These are phyloP conservation scores for Chloropsis hardwickii DNA, from an alignment of 2,113 vertebrate genomes.

Conservation along the genomic window DNA sequence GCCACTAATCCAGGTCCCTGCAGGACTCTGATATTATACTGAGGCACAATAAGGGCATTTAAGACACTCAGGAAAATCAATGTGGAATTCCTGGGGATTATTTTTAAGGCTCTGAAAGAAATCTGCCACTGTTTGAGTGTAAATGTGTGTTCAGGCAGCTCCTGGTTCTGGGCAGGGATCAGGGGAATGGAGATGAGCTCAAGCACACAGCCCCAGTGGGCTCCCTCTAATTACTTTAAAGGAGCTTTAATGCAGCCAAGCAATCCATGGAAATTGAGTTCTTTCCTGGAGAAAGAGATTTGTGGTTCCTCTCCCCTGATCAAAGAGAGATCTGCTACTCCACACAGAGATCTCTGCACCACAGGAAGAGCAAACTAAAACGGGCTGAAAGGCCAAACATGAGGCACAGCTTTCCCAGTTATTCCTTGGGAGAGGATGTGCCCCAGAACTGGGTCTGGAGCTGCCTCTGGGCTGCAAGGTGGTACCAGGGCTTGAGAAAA, in stretches of 20 bases:
- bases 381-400: background rate
- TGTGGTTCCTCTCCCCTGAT: background rate
- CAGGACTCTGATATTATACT: background rate
- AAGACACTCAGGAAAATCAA: background rate
- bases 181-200: conserved; percentile 29
- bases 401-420: background rate
- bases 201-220: background rate
- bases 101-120: background rate
- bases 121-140: background rate
- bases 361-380: background rate
- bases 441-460: background rate
- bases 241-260: conserved; percentile 13
- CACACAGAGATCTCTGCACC: background rate
- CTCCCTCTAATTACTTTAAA: conserved; percentile 33
- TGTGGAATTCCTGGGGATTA: background rate
- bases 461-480: background rate
- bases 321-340: background rate
- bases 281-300: background rate
- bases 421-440: background rate
- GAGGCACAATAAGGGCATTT: background rate
- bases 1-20: background rate
- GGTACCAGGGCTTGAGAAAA: background rate
- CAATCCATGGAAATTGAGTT: background rate
- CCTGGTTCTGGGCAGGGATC: background rate
- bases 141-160: background rate